Base-by-base conservation (phyloP, 2,888 invertebrate species). In the Crossocerus cetratus region DNA sequence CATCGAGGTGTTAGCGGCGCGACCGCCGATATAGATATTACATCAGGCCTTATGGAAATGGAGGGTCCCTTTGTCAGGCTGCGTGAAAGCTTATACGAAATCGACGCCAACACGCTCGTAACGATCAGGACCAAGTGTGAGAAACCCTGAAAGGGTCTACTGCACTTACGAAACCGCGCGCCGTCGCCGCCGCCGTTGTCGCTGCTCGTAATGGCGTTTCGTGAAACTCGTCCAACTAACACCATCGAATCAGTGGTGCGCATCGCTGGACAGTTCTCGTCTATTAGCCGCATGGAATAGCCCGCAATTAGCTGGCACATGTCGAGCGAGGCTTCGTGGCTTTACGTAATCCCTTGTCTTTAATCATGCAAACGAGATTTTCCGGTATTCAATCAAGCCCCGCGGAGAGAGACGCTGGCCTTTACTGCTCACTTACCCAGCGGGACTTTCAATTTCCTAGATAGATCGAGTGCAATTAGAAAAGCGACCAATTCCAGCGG, bases 221-320 rank as follows among this genome's bases (percentile, higher is more conserved):
- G 59, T 21, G 59, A 23, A 16, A 18, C 45, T 16, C 65, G 54
- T 32, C 32, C 32, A 32, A 32, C 32, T 32, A 32, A 32, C 32
- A 58, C 18, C 42, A 55, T 66, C 66, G 65, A 65, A 65, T 69
- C 56, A 32, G 55, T 44, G 55, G 32, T n/a, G 56, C 56, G 42
- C 66, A 66, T 66, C 69, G 69, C 66, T 66, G 59, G 69, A 65
- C 69, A 59, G 60, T 60, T 66, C 69, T 45, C 60, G 66, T 70
- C 45, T 66, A 42, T 23, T 23, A 42, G 57, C 45, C 67, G 60
- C 44, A 59, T 44, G 69, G 59, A 70, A 72, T 72, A 69, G 57
- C 63, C 32, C 54, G 49, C 69, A 78, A 79, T 78, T 78, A 79
- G 76, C 79, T 58, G 22, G 76, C 58, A 57, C 58, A 53, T 69